phyloP scores from a whole-genome alignment of 1,140 invertebrate genomes.

The Brachionus manjavacas region DNA sequence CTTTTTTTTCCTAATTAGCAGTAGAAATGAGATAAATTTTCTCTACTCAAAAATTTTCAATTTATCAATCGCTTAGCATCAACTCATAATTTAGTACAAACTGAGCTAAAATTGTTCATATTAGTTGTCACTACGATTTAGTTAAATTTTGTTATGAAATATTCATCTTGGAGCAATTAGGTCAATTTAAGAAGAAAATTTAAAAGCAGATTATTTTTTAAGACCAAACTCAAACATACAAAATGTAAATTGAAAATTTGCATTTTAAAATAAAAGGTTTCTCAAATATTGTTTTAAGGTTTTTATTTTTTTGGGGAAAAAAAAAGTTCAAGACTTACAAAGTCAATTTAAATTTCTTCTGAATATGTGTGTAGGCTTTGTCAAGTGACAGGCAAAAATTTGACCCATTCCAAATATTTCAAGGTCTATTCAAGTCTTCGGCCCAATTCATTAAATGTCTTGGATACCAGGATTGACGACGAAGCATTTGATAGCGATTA shows the following conservation, averaged over 20 bases:
- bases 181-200: background rate
- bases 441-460: background rate
- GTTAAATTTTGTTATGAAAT: background rate
- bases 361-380: background rate
- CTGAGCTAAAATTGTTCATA: background rate
- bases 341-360: conserved; percentile 7
- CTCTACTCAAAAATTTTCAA: too few relatives aligned
- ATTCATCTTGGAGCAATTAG: background rate
- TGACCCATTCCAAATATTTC: background rate
- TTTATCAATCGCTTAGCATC: background rate
- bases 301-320: background rate
- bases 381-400: conserved; percentile 1
- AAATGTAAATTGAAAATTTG: background rate
- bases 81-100: too few relatives aligned
- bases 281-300: conserved; percentile 12
- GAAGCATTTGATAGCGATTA: background rate
- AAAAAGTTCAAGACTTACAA: conserved; percentile 1
- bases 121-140: background rate
- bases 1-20: background rate
- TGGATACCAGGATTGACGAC: background rate
- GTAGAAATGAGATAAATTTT: background rate
- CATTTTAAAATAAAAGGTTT: background rate
- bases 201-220: background rate
- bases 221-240: background rate
- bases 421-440: background rate